phyloP scores from a whole-genome alignment of 2,797 vertebrate genomes.

The Uromys caudimaculatus region DNA sequence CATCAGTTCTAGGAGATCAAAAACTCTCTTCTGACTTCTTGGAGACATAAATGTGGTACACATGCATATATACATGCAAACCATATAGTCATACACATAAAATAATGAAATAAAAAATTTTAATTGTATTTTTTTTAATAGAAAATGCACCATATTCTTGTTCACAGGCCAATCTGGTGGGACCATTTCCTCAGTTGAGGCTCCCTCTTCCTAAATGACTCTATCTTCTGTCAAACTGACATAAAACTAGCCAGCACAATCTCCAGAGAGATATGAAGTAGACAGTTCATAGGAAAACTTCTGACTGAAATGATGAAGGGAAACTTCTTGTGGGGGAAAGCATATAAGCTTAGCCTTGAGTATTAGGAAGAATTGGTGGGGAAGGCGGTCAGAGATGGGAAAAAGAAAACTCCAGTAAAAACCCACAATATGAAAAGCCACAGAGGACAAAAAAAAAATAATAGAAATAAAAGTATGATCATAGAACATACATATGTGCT shows the following conservation, averaged over 20 bases:
- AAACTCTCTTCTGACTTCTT: neutral
- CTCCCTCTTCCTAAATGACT: neutral
- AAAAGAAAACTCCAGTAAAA: neutral
- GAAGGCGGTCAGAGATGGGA: neutral
- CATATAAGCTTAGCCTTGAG: neutral
- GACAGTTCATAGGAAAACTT: slow-evolving; percentile 1
- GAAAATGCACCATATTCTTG: neutral
- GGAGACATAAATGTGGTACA: neutral
- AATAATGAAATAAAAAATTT: neutral
- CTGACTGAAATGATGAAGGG: neutral
- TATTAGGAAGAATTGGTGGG: neutral
- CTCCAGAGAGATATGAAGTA: neutral
- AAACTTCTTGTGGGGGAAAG: neutral
- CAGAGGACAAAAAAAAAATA: neutral
- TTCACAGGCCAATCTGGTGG: neutral
- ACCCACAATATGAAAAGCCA: neutral
- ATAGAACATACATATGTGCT: neutral
- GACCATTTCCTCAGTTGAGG: neutral
- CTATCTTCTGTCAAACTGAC: neutral
- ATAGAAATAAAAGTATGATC: neutral
- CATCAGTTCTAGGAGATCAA: neutral
- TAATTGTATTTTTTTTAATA: neutral
- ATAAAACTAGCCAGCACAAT: neutral
- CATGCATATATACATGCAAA: neutral
- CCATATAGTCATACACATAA: neutral